A percentile compares a stretch with the other conserved stretches of the same genome.
Conservation (phyloP, 2,113 vertebrate genomes). For the Romanogobio albipinnatus region DNA sequence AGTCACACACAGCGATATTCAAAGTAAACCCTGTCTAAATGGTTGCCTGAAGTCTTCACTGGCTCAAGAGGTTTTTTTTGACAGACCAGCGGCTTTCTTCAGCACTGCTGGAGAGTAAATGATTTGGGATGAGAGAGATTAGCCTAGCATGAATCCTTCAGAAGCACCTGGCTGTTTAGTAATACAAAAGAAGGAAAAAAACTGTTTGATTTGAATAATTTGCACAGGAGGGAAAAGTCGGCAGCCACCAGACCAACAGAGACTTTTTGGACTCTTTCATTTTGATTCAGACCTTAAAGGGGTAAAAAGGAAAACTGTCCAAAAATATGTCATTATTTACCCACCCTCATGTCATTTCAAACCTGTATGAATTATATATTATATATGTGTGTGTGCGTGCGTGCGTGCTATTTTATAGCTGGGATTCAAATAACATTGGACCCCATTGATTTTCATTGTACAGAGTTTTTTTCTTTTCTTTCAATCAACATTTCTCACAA, state of each 20-base stretch:
- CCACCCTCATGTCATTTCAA: background rate
- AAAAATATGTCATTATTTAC: background rate
- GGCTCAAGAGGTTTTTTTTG: conserved; percentile 23
- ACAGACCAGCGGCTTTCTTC: background rate
- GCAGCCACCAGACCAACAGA: background rate
- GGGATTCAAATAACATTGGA: no score
- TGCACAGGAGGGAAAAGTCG: background rate
- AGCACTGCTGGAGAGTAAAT: conserved; percentile 19
- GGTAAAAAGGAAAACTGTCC: background rate
- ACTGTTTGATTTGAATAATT: conserved; percentile 14
- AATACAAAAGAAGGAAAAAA: background rate
- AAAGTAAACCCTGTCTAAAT: conserved; percentile 4
- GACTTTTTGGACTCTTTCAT: background rate
- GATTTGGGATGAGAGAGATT: conserved; percentile 29
- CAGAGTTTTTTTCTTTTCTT: no score
- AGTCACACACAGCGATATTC: conserved; percentile 28
- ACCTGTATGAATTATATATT: background rate
- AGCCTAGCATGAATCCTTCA: conserved; percentile 11
- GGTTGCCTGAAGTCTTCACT: background rate
- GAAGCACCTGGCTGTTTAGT: conserved; percentile 7
- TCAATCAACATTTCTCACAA: no score
- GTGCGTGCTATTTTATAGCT: no score
- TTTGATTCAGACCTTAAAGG: background rate
- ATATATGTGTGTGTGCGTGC: no score
- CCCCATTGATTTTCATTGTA: no score